These are phyloP conservation scores for Danio choprae DNA, from an alignment of 2,797 vertebrate genomes.

Conservation along the genomic window DNA sequence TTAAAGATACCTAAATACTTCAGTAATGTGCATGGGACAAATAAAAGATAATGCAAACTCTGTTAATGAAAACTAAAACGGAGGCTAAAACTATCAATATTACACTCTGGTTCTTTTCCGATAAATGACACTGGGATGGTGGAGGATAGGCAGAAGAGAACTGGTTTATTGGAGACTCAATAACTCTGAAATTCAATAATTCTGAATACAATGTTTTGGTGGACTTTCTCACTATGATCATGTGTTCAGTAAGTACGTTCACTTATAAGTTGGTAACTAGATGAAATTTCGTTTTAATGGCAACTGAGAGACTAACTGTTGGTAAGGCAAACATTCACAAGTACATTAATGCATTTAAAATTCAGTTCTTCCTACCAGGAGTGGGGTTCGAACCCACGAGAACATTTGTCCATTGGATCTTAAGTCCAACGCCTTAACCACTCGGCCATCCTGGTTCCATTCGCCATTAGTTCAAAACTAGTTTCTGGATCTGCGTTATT, in stretches of 20 bases:
- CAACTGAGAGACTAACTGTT: no score
- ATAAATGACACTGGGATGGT: conserved; percentile 23
- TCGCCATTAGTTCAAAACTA: no score
- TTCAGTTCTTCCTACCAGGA: background rate
- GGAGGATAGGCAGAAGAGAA: conserved; percentile 17
- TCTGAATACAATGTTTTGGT: no score
- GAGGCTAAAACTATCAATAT: no score
- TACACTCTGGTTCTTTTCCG: conserved; percentile 45
- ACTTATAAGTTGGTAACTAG: no score
- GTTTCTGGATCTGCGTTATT: no score
- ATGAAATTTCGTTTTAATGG: no score
- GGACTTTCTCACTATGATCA: no score
- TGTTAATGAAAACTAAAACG: no score
- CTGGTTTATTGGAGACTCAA: conserved; percentile 44
- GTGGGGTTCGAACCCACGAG: background rate
- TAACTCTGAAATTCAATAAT: no score
- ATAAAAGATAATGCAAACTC: background rate
- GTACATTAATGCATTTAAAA: background rate
- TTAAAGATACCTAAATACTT: background rate
- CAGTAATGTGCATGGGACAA: background rate
- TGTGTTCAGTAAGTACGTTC: no score
- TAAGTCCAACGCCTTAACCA: conserved; percentile 7
- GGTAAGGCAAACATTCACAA: no score
- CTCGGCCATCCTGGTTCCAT: background rate
- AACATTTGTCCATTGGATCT: background rate